Conservation (phyloP, 2,113 vertebrate genomes). For the Arothron firmamentum region DNA sequence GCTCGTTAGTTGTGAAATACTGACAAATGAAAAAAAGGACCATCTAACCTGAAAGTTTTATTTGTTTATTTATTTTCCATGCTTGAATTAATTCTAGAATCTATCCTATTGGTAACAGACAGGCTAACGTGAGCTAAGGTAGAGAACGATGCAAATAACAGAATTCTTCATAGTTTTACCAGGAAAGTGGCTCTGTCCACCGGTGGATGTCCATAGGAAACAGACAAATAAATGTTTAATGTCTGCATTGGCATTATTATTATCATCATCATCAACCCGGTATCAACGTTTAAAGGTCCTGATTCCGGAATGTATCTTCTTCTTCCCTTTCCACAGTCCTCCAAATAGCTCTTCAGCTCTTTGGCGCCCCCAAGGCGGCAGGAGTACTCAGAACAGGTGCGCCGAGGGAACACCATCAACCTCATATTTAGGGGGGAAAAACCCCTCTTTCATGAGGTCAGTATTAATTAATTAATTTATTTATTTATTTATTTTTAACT, state of each 20-base stretch:
- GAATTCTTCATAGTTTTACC: slow-evolving; percentile 32
- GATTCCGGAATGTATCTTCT: slow-evolving; percentile 6
- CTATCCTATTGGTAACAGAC: no score
- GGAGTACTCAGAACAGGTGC: slow-evolving; percentile 9
- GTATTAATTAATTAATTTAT: no score
- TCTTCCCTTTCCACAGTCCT: no score
- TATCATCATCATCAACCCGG: not conserved
- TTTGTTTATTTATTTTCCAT: no score
- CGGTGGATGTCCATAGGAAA: not conserved
- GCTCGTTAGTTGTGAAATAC: no score
- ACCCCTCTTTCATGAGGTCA: no score
- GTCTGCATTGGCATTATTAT: not conserved
- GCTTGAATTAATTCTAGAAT: no score
- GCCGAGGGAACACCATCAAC: not conserved
- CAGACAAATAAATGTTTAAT: not conserved
- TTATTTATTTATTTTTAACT: no score
- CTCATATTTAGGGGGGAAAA: no score
- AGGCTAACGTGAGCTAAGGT: slow-evolving; percentile 13
- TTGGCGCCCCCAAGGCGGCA: slow-evolving; percentile 23
- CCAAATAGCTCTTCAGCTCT: not conserved
- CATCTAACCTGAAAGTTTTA: no score
- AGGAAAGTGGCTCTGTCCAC: slow-evolving; percentile 9
- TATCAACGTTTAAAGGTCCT: slow-evolving; percentile 18
- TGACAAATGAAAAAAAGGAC: no score
- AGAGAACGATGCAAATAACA: not conserved